Percentiles rank a stretch among this genome's conserved stretches.
phyloP scores from a whole-genome alignment of 2,888 invertebrate species.

The Drosophila aldrichi region DNA sequence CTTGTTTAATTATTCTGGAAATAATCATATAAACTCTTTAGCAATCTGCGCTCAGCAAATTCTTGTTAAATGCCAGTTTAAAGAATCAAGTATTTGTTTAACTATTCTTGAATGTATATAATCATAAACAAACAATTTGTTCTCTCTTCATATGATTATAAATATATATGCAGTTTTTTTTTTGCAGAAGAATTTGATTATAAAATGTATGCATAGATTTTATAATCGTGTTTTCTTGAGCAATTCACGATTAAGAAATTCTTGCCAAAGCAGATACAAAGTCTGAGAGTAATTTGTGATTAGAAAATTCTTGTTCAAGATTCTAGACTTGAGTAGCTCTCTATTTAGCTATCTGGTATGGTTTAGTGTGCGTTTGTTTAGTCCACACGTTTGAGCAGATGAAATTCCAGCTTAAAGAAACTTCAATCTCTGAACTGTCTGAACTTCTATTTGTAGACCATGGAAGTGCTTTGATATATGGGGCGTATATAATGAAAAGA shows the following conservation, averaged over 20 bases:
- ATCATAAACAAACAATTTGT: not conserved
- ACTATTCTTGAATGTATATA: not conserved
- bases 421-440: not conserved
- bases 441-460: constrained; percentile 3
- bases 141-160: not conserved
- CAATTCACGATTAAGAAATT: not conserved
- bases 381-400: constrained; percentile 6
- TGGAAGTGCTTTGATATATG: not conserved
- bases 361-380: not conserved
- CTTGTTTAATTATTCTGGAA: not conserved
- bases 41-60: constrained; percentile 4
- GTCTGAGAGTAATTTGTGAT: constrained; percentile 6
- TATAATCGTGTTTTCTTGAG: not conserved
- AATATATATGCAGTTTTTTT: not conserved
- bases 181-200: constrained; percentile 7
- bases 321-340: no score
- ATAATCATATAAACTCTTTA: not conserved
- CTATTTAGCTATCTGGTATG: not conserved
- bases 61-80: constrained; percentile 10
- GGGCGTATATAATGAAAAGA: not conserved
- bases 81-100: not conserved
- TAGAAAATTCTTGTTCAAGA: constrained; percentile 17
- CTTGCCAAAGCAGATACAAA: not conserved
- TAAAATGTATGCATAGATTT: not conserved
- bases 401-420: not conserved